These are phyloP conservation scores for Bursaphelenchus okinawaensis DNA, from an alignment of 2,888 invertebrate species.

Conservation along the genomic window DNA sequence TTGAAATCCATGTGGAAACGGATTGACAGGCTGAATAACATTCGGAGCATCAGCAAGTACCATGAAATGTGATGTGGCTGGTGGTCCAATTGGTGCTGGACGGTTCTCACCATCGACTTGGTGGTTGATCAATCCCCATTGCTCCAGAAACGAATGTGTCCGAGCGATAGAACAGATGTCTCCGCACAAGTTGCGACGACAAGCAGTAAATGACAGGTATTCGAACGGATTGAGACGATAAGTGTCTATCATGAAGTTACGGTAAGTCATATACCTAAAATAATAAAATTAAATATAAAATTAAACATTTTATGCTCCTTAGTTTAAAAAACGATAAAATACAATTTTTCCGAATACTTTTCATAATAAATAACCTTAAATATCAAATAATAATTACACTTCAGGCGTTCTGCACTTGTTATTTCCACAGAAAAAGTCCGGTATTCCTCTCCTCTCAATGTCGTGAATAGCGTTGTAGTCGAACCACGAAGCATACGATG, in stretches of 20 bases:
- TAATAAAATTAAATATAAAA: slow-evolving; percentile 27
- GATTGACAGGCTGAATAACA: slow-evolving; percentile 74
- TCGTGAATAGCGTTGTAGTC: slow-evolving; percentile 78
- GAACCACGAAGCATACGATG: slow-evolving; percentile 94
- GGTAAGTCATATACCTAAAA: slow-evolving; percentile 83
- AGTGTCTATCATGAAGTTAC: slow-evolving; percentile 99
- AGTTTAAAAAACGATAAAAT: not conserved
- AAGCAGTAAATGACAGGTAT: slow-evolving; percentile 94
- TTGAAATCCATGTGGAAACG: slow-evolving; percentile 30
- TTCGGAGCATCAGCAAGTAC: slow-evolving; percentile 95
- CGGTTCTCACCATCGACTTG: slow-evolving; percentile 81
- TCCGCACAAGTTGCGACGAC: slow-evolving; percentile 90
- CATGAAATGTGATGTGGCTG: slow-evolving; percentile 98
- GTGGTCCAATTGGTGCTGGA: slow-evolving; percentile 96
- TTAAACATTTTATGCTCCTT: not conserved
- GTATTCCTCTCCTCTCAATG: slow-evolving; percentile 90
- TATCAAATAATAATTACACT: slow-evolving; percentile 65
- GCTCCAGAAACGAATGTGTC: slow-evolving; percentile 95
- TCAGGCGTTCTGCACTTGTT: slow-evolving; percentile 98
- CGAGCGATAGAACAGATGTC: slow-evolving; percentile 67
- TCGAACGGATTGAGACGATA: slow-evolving; percentile 91
- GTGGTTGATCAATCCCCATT: slow-evolving; percentile 98
- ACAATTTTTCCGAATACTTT: too few relatives aligned
- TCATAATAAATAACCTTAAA: too few relatives aligned
- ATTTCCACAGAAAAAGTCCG: slow-evolving; percentile 95